Conservation (phyloP, 2,888 invertebrate genomes). For the Julus scandinavius region DNA sequence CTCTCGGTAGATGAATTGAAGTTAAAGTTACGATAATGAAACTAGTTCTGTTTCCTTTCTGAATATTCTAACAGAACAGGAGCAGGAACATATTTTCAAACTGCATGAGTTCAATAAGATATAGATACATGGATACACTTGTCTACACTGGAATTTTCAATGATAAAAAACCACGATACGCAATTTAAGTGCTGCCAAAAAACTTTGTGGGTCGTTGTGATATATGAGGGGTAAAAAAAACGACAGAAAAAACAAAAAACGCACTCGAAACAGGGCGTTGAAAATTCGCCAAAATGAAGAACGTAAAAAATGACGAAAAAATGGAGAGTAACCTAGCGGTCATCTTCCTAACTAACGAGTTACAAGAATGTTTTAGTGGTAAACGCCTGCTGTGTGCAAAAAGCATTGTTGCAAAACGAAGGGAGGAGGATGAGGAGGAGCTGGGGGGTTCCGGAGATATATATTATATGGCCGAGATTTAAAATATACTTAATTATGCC, state of each 20-base stretch:
- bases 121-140: no score
- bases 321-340: slow-evolving; percentile 36
- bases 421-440: neutral
- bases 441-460: neutral
- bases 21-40: no score
- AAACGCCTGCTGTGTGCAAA: slow-evolving; percentile 39
- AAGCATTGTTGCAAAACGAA: slow-evolving; percentile 48
- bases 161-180: neutral
- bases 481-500: slow-evolving; percentile 48
- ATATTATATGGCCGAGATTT: slow-evolving; percentile 27
- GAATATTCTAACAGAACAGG: no score
- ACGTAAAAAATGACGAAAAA: neutral
- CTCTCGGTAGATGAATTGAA: no score
- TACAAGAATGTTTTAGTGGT: slow-evolving; percentile 45
- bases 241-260: neutral
- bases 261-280: neutral
- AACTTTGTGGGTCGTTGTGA: neutral
- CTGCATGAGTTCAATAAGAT: no score
- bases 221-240: neutral
- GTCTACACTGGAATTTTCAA: no score
- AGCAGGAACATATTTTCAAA: no score
- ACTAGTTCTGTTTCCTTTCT: no score
- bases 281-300: neutral
- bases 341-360: slow-evolving; percentile 46
- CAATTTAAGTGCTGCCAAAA: neutral